These are phyloP conservation scores for Drosophila seguyi DNA, from an alignment of 1,140 invertebrate species.

Conservation along the genomic window DNA sequence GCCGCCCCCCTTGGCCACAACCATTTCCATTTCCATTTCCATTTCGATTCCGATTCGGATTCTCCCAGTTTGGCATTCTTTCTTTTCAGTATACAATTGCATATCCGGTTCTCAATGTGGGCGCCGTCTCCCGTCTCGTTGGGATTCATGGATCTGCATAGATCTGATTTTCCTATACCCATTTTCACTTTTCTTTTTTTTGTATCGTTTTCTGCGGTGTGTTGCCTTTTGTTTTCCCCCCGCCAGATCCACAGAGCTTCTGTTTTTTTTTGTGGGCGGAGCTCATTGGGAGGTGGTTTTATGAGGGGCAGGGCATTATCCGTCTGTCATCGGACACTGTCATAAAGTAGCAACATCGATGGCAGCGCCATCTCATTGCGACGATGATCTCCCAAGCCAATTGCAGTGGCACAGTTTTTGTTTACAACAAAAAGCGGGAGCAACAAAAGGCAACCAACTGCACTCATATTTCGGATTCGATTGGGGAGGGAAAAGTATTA, in stretches of 20 bases:
- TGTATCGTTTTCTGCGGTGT: slow-evolving; percentile 12
- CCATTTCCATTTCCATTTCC: slow-evolving; percentile 29
- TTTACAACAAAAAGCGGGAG: slow-evolving; percentile 34
- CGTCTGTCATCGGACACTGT: slow-evolving; percentile 74
- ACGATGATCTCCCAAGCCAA: slow-evolving; percentile 15
- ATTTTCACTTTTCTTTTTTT: slow-evolving; percentile 5
- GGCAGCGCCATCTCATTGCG: slow-evolving; percentile 3
- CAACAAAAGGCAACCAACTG: not conserved
- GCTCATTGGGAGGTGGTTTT: slow-evolving; percentile 18
- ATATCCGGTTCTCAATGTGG: slow-evolving; percentile 80
- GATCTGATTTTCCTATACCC: slow-evolving; percentile 23
- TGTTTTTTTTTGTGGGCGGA: slow-evolving; percentile 26
- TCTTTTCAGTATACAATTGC: slow-evolving; percentile 70
- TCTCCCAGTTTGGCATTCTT: slow-evolving; percentile 54
- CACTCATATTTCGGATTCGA: slow-evolving; percentile 12
- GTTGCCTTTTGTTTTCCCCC: slow-evolving; percentile 11
- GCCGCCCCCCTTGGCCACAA: not conserved
- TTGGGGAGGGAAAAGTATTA: not conserved
- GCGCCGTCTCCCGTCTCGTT: slow-evolving; percentile 50
- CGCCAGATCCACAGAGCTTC: slow-evolving; percentile 24
- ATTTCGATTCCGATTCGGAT: slow-evolving; percentile 43
- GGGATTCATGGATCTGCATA: slow-evolving; percentile 43
- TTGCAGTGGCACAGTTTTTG: slow-evolving; percentile 51
- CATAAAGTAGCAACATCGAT: slow-evolving; percentile 39
- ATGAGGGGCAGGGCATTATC: slow-evolving; percentile 19